phyloP scores from a whole-genome alignment of 2,888 invertebrate species.

The Empis stercorea region DNA sequence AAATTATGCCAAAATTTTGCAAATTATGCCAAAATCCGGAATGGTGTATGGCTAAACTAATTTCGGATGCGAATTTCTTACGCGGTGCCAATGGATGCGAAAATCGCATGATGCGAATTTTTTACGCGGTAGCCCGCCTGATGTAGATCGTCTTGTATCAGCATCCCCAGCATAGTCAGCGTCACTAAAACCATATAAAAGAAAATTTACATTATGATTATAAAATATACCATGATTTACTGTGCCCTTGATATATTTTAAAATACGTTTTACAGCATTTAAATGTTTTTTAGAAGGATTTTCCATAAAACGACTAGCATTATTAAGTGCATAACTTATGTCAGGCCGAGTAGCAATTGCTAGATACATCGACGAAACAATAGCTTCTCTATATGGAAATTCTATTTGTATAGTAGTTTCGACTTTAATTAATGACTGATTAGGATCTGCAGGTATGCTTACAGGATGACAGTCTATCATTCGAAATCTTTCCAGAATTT shows the following conservation, averaged over 20 bases:
- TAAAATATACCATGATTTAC: neutral
- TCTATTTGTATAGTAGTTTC: neutral
- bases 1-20: too few species aligned
- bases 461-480: constrained; percentile 1
- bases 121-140: too few species aligned
- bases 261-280: constrained; percentile 2
- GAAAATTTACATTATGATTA: too few species aligned
- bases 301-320: neutral
- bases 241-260: constrained; percentile 1
- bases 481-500: neutral
- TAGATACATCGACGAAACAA: constrained; percentile 2
- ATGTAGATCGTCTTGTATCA: too few species aligned
- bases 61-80: too few species aligned
- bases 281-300: neutral
- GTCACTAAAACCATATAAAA: too few species aligned
- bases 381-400: constrained; percentile 4
- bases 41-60: too few species aligned
- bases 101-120: too few species aligned
- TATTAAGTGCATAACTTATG: neutral
- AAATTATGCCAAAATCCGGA: too few species aligned
- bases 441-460: neutral
- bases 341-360: constrained; percentile 2
- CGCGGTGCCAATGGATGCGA: too few species aligned
- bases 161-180: too few species aligned
- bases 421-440: neutral